phyloP scores from a whole-genome alignment of 2,113 vertebrate genomes.

The Eublepharis macularius region DNA sequence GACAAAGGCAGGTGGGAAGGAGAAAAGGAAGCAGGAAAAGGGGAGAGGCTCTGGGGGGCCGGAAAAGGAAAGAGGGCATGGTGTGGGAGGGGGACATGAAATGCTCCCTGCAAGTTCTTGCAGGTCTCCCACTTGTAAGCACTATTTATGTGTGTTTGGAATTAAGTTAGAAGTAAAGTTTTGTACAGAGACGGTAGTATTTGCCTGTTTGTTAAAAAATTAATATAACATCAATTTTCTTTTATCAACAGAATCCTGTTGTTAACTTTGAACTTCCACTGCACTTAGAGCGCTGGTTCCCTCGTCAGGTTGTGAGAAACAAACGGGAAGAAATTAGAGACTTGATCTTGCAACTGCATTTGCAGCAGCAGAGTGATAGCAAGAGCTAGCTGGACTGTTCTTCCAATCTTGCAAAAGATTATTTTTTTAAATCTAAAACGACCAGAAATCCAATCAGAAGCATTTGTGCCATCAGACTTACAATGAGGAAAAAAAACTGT shows the following conservation, averaged over 20 bases:
- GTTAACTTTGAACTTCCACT: conserved; percentile 91
- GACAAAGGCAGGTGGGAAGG: no score
- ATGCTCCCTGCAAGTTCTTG: no score
- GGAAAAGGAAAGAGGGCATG: no score
- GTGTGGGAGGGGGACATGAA: no score
- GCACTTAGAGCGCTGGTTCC: conserved; percentile 89
- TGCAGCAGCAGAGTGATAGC: conserved; percentile 80
- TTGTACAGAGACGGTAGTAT: not conserved
- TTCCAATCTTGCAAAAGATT: conserved; percentile 39
- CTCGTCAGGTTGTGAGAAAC: conserved; percentile 86
- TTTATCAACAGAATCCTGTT: conserved; percentile 86
- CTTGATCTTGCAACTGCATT: conserved; percentile 87
- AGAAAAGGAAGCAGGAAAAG: no score
- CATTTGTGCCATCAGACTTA: conserved; percentile 50
- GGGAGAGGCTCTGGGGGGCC: no score
- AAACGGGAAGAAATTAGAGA: conserved; percentile 94
- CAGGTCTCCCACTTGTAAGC: no score
- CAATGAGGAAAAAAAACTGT: conserved; percentile 20
- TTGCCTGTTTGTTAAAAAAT: conserved; percentile 5
- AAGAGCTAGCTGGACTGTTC: conserved; percentile 71
- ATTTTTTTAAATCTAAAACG: conserved; percentile 24
- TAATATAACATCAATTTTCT: conserved; percentile 6
- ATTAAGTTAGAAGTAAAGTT: not conserved
- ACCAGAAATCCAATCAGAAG: conserved; percentile 58
- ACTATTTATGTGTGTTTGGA: not conserved